A percentile compares a stretch with the other conserved stretches of the same genome.
These are phyloP conservation scores for Drosophila lacertosa DNA, from an alignment of 1,140 invertebrate species.

Conservation along the genomic window DNA sequence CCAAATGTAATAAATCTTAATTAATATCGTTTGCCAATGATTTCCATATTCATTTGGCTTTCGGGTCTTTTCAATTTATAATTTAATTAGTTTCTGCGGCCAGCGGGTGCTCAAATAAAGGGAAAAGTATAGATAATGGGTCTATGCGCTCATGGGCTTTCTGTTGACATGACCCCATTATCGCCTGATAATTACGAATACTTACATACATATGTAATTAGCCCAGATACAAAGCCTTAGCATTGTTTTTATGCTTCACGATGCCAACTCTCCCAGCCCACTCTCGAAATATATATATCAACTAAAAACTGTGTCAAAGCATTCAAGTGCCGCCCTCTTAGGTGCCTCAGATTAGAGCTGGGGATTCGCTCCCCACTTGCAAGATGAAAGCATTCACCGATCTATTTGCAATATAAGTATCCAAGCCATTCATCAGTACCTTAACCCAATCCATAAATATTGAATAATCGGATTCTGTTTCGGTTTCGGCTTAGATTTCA, in stretches of 20 bases:
- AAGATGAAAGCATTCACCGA: slow-evolving; percentile 15
- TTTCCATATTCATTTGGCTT: slow-evolving; percentile 44
- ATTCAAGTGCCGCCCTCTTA: slow-evolving; percentile 51
- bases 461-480: too few relatives aligned
- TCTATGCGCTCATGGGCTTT: slow-evolving; percentile 34
- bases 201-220: slow-evolving; percentile 59
- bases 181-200: slow-evolving; percentile 72
- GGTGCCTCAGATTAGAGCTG: slow-evolving; percentile 32
- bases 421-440: too few relatives aligned
- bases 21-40: slow-evolving; percentile 59
- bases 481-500: not conserved
- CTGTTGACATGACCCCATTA: slow-evolving; percentile 73
- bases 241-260: slow-evolving; percentile 42
- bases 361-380: not conserved
- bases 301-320: slow-evolving; percentile 47
- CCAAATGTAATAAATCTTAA: slow-evolving; percentile 68
- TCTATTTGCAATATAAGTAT: not conserved
- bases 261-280: slow-evolving; percentile 2
- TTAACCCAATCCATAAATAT: too few relatives aligned
- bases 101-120: slow-evolving; percentile 22
- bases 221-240: slow-evolving; percentile 53
- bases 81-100: slow-evolving; percentile 51
- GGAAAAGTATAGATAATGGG: slow-evolving; percentile 44
- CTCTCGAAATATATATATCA: slow-evolving; percentile 14
- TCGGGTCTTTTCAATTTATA: slow-evolving; percentile 50